Conservation (phyloP, 2,888 invertebrate genomes). For the Flabesymbios commensalis region DNA sequence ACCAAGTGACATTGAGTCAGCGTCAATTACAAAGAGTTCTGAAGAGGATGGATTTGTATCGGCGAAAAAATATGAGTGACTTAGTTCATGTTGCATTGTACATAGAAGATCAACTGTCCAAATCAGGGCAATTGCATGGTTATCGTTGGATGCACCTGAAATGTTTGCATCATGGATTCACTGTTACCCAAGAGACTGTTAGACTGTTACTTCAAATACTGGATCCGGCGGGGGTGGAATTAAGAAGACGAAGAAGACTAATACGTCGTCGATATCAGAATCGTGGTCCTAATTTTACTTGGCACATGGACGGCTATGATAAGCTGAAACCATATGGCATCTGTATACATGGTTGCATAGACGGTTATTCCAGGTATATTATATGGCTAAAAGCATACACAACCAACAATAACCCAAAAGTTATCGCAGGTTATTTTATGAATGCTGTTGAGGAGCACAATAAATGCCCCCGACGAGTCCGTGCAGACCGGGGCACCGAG, state of each 20-base stretch:
- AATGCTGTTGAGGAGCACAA: neutral
- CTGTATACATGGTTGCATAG: neutral
- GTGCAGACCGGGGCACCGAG: neutral
- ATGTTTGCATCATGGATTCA: neutral
- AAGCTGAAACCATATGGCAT: conserved; percentile 3
- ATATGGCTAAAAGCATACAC: neutral
- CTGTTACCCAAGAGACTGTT: neutral
- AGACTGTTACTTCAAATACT: neutral
- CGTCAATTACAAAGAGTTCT: too few species aligned
- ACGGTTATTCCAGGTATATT: neutral
- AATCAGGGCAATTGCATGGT: too few species aligned
- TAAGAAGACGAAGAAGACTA: neutral
- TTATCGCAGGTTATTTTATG: neutral
- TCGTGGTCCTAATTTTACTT: neutral
- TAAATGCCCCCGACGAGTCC: neutral
- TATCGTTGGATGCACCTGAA: too few species aligned
- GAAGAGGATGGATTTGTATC: too few species aligned
- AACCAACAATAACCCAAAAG: neutral
- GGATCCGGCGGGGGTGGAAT: neutral
- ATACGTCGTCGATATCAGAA: neutral
- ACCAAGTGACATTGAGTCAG: too few species aligned
- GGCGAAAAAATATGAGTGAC: too few species aligned
- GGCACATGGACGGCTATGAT: conserved; percentile 1
- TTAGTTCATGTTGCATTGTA: too few species aligned
- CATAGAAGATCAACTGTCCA: too few species aligned